A percentile compares a stretch with the other conserved stretches of the same genome.
Conservation (phyloP, 2,797 vertebrate species). For the Microcaecilia unicolor region DNA sequence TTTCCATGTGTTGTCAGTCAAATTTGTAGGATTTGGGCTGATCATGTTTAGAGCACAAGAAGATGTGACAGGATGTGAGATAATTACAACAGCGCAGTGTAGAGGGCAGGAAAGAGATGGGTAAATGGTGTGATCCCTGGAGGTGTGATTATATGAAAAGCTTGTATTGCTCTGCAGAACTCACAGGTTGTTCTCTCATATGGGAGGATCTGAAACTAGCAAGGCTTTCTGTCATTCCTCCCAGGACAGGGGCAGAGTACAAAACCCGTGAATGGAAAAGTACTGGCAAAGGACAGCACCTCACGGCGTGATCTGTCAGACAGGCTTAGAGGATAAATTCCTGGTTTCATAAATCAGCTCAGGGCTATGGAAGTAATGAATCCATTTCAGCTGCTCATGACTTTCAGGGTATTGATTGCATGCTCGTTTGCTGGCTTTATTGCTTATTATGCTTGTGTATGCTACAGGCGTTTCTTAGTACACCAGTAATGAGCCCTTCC, state of each 20-base stretch:
- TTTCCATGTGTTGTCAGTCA: too few relatives aligned
- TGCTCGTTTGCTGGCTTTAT: too few relatives aligned
- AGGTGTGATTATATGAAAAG: not conserved
- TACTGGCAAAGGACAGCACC: not conserved
- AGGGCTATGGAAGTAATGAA: too few relatives aligned
- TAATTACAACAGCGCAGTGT: not conserved
- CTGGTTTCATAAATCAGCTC: too few relatives aligned
- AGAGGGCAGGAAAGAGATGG: not conserved
- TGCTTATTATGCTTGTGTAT: too few relatives aligned
- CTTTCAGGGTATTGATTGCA: too few relatives aligned
- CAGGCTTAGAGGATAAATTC: too few relatives aligned
- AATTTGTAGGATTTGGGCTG: too few relatives aligned
- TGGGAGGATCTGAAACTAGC: not conserved
- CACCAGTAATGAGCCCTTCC: too few relatives aligned
- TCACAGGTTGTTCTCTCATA: not conserved
- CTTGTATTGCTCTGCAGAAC: not conserved
- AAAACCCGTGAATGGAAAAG: conserved; percentile 11
- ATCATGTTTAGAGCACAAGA: not conserved
- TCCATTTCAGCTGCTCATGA: too few relatives aligned
- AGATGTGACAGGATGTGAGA: not conserved
- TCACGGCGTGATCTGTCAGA: too few relatives aligned
- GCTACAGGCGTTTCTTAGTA: too few relatives aligned
- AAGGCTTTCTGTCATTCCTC: not conserved
- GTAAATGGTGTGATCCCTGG: not conserved
- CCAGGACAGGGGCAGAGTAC: conserved; percentile 8